phyloP scores from a whole-genome alignment of 2,797 vertebrate genomes.

The Eulemur albifrons region DNA sequence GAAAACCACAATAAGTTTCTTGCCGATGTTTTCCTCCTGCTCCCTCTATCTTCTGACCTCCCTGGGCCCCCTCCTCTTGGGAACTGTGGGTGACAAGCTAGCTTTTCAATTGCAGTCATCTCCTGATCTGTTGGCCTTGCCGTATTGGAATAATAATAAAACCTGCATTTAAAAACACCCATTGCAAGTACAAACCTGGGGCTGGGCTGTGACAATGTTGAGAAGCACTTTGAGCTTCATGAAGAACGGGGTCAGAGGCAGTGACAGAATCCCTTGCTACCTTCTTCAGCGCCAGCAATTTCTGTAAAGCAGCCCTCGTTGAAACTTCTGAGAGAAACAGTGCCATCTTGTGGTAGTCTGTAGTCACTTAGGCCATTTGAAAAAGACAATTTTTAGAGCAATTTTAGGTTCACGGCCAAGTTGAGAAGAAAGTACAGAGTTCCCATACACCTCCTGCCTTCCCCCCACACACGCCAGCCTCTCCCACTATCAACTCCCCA shows the following conservation, averaged over 20 bases:
- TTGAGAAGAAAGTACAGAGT: not conserved
- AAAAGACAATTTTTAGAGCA: not conserved
- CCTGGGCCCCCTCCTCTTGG: not conserved
- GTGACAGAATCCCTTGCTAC: not conserved
- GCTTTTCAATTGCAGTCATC: not conserved
- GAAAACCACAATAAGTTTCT: not conserved
- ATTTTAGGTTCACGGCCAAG: not conserved
- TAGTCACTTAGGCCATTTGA: not conserved
- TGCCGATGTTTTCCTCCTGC: not conserved
- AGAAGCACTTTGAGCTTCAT: not conserved
- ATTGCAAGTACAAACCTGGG: not conserved
- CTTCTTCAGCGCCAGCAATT: not conserved
- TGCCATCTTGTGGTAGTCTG: conserved; percentile 73
- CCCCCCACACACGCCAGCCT: not conserved
- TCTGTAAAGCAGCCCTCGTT: accelerated
- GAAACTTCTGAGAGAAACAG: conserved; percentile 5
- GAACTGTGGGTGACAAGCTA: not conserved
- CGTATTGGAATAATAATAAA: not conserved
- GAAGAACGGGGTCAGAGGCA: not conserved
- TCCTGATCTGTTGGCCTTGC: not conserved
- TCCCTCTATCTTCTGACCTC: not conserved
- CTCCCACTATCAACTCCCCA: not conserved
- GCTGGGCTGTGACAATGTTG: not conserved
- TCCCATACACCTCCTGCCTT: not conserved
- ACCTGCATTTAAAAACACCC: not conserved